A percentile compares a stretch with the other conserved stretches of the same genome.
Conservation (phyloP, 2,888 invertebrate species). For the Tetrapedia diversipes region DNA sequence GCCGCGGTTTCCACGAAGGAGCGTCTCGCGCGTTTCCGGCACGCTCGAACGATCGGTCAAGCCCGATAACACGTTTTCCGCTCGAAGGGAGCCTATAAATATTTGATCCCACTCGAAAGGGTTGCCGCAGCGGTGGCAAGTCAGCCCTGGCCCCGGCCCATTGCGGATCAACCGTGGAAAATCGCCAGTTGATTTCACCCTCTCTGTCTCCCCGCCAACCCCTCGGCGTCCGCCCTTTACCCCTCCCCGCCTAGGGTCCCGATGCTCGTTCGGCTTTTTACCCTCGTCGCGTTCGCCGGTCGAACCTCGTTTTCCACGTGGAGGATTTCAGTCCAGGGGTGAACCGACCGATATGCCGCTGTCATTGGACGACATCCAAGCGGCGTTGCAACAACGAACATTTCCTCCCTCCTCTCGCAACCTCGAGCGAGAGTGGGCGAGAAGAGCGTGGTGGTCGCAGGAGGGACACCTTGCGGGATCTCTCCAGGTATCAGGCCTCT, state of each 20-base stretch:
- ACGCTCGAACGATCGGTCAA: constrained; percentile 10
- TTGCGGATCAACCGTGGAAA: constrained; percentile 66
- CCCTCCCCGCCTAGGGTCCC: not conserved
- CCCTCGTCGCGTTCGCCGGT: constrained; percentile 53
- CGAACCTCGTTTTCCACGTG: constrained; percentile 66
- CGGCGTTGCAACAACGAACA: constrained; percentile 61
- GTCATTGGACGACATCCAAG: constrained; percentile 78
- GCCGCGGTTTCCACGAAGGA: not conserved
- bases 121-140: constrained; percentile 45
- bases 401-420: too few relatives aligned
- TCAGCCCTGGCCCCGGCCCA: constrained; percentile 11
- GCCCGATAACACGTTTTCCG: constrained; percentile 26
- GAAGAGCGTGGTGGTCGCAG: not conserved
- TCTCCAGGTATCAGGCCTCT: constrained; percentile 38
- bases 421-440: too few relatives aligned
- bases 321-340: constrained; percentile 57
- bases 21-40: constrained; percentile 5
- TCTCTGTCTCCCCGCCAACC: too few relatives aligned
- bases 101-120: constrained; percentile 44
- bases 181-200: constrained; percentile 63
- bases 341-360: constrained; percentile 74
- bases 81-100: constrained; percentile 45
- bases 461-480: constrained; percentile 68
- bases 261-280: constrained; percentile 29
- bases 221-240: not conserved